Conservation (phyloP, 2,797 vertebrate genomes). For the Falco biarmicus region DNA sequence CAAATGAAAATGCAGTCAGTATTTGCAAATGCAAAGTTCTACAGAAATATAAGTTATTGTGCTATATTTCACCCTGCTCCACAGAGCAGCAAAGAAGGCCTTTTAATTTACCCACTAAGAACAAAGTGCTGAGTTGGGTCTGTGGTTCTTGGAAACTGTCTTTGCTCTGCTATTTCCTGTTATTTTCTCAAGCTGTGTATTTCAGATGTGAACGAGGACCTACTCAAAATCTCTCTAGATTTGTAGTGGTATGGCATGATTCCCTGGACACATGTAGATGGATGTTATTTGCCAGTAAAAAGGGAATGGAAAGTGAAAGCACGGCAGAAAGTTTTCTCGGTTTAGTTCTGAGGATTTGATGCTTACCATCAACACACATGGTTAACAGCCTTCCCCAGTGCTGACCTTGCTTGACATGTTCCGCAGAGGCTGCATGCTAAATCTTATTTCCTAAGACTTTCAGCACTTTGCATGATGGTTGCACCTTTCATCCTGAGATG, state of each 20-base stretch:
- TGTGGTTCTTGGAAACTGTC: background rate
- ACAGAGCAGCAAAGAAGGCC: background rate
- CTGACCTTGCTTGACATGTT: background rate
- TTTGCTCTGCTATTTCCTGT: conserved; percentile 44
- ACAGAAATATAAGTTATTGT: background rate
- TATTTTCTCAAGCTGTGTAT: background rate
- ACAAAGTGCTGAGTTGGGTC: conserved; percentile 30
- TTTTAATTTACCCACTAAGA: background rate
- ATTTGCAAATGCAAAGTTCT: conserved; percentile 23
- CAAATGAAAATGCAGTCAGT: background rate
- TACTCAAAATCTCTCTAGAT: background rate
- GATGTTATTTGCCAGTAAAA: background rate
- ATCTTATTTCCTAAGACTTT: background rate
- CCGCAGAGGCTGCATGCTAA: background rate
- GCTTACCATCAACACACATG: accelerated
- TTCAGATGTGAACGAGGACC: background rate
- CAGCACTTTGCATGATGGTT: background rate
- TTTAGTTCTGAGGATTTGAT: background rate
- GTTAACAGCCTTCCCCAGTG: background rate
- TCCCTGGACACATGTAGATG: background rate
- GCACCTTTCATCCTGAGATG: background rate
- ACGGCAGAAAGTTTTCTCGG: background rate
- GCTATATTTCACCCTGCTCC: background rate
- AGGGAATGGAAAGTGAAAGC: background rate
- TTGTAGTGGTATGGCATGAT: background rate